These are phyloP conservation scores for Ifrita kowaldi DNA, from an alignment of 2,113 vertebrate species.

Conservation along the genomic window DNA sequence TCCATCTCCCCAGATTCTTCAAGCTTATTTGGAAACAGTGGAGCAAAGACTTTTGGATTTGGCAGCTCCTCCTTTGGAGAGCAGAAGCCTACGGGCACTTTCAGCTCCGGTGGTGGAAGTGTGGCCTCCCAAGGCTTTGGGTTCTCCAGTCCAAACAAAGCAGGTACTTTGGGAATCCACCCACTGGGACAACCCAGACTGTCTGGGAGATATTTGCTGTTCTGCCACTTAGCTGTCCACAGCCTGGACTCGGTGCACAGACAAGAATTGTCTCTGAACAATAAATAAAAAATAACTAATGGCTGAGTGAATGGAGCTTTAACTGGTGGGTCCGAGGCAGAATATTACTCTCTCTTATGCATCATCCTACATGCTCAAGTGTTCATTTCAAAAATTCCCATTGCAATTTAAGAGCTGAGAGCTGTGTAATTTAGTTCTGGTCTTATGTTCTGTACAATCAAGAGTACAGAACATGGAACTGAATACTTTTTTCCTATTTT, in stretches of 20 bases:
- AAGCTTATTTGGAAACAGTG: conserved; percentile 87
- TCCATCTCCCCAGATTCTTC: conserved; percentile 71
- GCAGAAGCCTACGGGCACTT: conserved; percentile 87
- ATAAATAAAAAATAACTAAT: background rate
- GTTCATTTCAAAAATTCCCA: background rate
- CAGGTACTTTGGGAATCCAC: conserved; percentile 74
- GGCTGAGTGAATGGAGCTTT: background rate
- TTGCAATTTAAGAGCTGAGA: background rate
- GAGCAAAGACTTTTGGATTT: conserved; percentile 88
- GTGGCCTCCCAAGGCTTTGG: conserved; percentile 95
- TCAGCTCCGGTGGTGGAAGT: conserved; percentile 85
- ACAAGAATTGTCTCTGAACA: background rate
- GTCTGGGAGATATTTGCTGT: background rate
- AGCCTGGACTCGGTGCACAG: accelerated
- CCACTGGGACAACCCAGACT: background rate
- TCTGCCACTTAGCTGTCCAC: background rate
- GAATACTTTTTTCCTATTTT: background rate
- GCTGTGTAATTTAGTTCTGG: background rate
- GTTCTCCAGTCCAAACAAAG: conserved; percentile 83
- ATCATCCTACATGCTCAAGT: background rate
- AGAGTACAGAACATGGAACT: background rate
- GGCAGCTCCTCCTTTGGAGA: conserved; percentile 83
- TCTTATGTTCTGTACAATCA: background rate
- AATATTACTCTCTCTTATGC: background rate
- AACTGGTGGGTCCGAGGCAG: background rate